A percentile compares a stretch with the other conserved stretches of the same genome.
These are phyloP conservation scores for Lipotes vexillifer DNA, from an alignment of 2,113 vertebrate species.

Conservation along the genomic window DNA sequence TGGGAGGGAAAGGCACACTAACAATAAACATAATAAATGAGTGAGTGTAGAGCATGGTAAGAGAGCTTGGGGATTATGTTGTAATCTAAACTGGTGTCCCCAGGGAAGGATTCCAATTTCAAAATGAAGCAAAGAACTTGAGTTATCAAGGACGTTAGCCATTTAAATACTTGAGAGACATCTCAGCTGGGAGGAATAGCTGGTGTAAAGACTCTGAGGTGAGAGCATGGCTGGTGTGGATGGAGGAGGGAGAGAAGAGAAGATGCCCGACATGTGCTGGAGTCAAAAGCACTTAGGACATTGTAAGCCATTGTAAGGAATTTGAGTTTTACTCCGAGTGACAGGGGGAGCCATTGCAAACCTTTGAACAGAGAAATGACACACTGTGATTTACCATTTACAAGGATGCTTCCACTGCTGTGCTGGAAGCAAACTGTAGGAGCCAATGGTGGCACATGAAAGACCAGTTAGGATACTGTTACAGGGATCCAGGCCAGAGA, in stretches of 20 bases:
- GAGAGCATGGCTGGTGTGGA: background rate
- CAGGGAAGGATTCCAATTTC: background rate
- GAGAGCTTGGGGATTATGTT: background rate
- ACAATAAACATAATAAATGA: background rate
- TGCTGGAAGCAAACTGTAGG: background rate
- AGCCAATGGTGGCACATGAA: background rate
- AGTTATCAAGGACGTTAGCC: background rate
- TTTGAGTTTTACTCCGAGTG: background rate
- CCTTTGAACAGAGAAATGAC: background rate
- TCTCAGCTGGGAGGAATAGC: background rate
- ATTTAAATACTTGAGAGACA: background rate
- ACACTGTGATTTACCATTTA: background rate
- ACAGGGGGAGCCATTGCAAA: background rate
- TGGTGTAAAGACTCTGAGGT: background rate
- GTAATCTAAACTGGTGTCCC: background rate
- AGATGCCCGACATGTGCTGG: accelerated
- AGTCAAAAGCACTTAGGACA: background rate
- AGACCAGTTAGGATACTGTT: background rate
- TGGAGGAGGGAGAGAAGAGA: background rate
- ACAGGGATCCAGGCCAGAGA: background rate
- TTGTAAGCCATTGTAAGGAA: background rate
- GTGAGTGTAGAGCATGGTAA: background rate
- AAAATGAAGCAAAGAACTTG: background rate
- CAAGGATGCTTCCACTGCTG: background rate
- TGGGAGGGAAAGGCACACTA: background rate